A percentile compares a stretch with the other conserved stretches of the same genome.
Conservation (phyloP, 2,113 vertebrate genomes). For the Sinocyclocheilus rhinocerous region DNA sequence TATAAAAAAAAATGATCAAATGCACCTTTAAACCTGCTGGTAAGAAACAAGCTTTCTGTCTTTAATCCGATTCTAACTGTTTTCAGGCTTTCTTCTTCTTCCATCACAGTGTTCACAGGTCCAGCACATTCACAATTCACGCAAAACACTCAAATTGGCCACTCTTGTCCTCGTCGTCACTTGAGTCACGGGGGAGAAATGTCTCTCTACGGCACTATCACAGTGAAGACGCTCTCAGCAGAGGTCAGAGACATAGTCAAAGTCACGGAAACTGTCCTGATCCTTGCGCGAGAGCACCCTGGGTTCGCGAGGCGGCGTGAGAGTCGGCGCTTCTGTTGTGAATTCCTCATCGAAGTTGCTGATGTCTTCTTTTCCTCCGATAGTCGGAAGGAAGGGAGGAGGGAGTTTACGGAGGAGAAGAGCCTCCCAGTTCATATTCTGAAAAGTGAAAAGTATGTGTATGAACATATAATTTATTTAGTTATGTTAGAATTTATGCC, state of each 20-base stretch:
- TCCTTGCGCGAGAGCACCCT: slow-evolving; percentile 91
- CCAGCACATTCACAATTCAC: slow-evolving; percentile 5
- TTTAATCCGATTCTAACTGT: not conserved
- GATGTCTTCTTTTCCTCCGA: slow-evolving; percentile 89
- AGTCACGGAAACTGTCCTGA: slow-evolving; percentile 95
- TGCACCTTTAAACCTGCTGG: slow-evolving; percentile 1
- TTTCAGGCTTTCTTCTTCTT: not conserved
- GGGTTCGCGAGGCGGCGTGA: slow-evolving; percentile 94
- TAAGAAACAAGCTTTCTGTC: not conserved
- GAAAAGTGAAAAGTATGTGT: not conserved
- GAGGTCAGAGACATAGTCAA: slow-evolving; percentile 97
- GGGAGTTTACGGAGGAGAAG: slow-evolving; percentile 89
- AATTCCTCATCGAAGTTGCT: slow-evolving; percentile 99
- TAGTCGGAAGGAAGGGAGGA: slow-evolving; percentile 91
- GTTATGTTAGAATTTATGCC: not conserved
- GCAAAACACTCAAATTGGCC: not conserved
- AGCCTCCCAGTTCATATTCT: slow-evolving; percentile 92
- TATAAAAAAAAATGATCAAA: not conserved
- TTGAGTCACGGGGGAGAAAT: not conserved
- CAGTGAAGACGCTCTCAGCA: slow-evolving; percentile 77
- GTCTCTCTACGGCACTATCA: slow-evolving; percentile 6
- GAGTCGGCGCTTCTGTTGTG: slow-evolving; percentile 90
- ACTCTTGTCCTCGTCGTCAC: not conserved
- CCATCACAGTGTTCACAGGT: slow-evolving; percentile 37
- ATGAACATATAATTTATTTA: too few relatives aligned